A percentile compares a stretch with the other conserved stretches of the same genome.
These are phyloP conservation scores for Adelges cooleyi DNA, from an alignment of 1,140 invertebrate species.

Conservation along the genomic window DNA sequence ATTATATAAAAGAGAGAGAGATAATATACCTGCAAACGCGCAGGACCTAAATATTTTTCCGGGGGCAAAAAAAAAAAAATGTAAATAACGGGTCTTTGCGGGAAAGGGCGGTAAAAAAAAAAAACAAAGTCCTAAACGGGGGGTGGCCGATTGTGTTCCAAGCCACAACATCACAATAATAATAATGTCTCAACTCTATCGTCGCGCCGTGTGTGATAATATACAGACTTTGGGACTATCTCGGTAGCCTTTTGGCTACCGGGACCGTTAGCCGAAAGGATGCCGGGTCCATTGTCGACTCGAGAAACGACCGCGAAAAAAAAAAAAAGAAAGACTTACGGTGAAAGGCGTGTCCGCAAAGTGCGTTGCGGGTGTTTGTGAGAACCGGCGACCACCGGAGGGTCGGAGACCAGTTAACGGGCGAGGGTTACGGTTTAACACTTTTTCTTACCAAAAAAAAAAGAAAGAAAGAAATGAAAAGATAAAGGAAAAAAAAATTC, in stretches of 20 bases:
- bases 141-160: no score
- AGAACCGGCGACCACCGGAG: slow-evolving; percentile 21
- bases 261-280: slow-evolving; percentile 21
- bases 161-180: no score
- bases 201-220: background rate
- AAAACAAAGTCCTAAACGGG: background rate
- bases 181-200: slow-evolving; percentile 6
- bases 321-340: background rate
- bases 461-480: background rate
- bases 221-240: slow-evolving; percentile 11
- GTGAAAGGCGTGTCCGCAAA: slow-evolving; percentile 6
- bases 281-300: background rate
- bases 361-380: no score
- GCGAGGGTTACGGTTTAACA: slow-evolving; percentile 8
- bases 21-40: slow-evolving; percentile 32
- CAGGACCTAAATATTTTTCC: no score
- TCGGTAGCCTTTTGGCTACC: slow-evolving; percentile 6
- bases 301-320: background rate
- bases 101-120: background rate
- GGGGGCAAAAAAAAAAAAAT: background rate
- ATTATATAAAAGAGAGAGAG: slow-evolving; percentile 45
- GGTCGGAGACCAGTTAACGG: slow-evolving; percentile 4
- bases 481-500: slow-evolving; percentile 1
- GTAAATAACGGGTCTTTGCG: slow-evolving; percentile 37
- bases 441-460: slow-evolving; percentile 11